A percentile compares a stretch with the other conserved stretches of the same genome.
Conservation (phyloP, 2,113 vertebrate species). For the Otolemur garnettii region DNA sequence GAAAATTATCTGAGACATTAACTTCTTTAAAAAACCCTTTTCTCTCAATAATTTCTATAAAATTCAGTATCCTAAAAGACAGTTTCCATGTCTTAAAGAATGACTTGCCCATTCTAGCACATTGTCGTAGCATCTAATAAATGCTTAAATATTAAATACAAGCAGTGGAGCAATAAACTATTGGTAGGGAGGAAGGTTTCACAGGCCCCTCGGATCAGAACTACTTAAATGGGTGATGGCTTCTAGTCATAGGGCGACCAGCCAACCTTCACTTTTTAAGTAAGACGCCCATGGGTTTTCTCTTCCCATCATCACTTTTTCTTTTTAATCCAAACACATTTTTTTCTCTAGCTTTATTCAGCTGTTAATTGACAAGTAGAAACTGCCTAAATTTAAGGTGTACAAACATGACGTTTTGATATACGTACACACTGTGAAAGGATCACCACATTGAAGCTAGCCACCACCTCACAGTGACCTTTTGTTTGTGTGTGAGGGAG, state of each 20-base stretch:
- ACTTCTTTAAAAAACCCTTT: constrained; percentile 34
- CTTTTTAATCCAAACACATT: background rate
- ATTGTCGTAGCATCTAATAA: background rate
- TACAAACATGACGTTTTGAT: background rate
- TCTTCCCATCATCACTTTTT: background rate
- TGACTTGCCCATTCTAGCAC: background rate
- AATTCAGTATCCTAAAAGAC: background rate
- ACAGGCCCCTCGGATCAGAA: background rate
- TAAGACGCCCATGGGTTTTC: background rate
- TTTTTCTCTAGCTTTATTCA: background rate
- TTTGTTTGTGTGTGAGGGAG: background rate
- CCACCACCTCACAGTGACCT: background rate
- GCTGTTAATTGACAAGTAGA: background rate
- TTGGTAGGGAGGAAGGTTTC: background rate
- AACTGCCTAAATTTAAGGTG: background rate
- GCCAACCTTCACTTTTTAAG: background rate
- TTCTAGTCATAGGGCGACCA: background rate
- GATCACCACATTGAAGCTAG: background rate
- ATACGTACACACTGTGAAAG: background rate
- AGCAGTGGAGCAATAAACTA: background rate
- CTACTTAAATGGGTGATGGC: background rate
- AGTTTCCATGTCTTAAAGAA: background rate
- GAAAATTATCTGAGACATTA: background rate
- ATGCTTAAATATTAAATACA: background rate
- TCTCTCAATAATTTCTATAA: background rate